Evolutionary conservation across 1,140 invertebrate genomes (phyloP).

Genomic region (Episyrphus balteatus): DNA sequence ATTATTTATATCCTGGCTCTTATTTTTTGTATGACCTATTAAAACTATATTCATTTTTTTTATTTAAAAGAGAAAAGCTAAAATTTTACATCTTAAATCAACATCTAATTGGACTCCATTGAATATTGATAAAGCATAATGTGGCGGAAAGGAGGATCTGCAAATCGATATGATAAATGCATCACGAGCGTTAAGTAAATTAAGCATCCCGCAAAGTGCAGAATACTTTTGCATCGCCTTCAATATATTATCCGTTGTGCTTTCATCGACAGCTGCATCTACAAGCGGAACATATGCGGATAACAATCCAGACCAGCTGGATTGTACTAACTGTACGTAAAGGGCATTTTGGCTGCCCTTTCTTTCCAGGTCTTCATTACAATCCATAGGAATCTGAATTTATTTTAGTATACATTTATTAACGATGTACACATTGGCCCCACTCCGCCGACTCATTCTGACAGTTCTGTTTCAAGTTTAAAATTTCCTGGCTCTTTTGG

Average conservation of each 20-base stretch:
- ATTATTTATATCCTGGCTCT: slow-evolving; percentile 40
- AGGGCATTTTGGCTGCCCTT: slow-evolving; percentile 40
- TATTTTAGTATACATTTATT: not conserved
- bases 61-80: too few species aligned
- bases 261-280: slow-evolving; percentile 92
- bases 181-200: slow-evolving; percentile 64
- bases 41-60: not conserved
- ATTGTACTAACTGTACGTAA: slow-evolving; percentile 74
- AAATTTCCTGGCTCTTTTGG: too few species aligned
- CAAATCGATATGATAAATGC: slow-evolving; percentile 90
- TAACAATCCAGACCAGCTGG: slow-evolving; percentile 89
- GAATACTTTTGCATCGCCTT: slow-evolving; percentile 84
- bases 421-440: too few species aligned
- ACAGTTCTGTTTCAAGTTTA: too few species aligned
- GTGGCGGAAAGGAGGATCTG: slow-evolving; percentile 86
- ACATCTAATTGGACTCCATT: slow-evolving; percentile 22
- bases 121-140: slow-evolving; percentile 85
- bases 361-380: not conserved
- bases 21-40: slow-evolving; percentile 29
- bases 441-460: too few species aligned
- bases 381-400: not conserved
- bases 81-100: slow-evolving; percentile 29
- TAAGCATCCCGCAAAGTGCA: slow-evolving; percentile 63
- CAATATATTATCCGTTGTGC: slow-evolving; percentile 75
- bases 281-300: slow-evolving; percentile 83